Evolutionary conservation across 2,113 vertebrate genomes (phyloP), one percentile per base, ranked within the genome.

Genomic region (Poeciliopsis prolifica): DNA sequence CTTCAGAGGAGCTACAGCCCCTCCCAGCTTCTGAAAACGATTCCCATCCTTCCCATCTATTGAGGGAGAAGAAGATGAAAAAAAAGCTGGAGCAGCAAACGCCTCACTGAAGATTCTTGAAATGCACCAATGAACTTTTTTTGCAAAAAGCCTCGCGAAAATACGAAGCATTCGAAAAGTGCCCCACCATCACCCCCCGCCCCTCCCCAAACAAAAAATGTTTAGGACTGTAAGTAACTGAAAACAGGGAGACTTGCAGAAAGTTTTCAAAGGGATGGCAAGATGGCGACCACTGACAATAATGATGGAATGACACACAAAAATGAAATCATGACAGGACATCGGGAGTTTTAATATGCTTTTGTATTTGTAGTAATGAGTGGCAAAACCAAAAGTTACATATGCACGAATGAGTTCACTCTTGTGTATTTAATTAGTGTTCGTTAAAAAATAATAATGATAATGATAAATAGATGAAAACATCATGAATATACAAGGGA

Each of bases 31-130:
- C 62, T 61, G 68, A 88, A 79, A 78, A 78, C 51, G 35, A 48
- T 79, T 75, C 82, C 85, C 85, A 86, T 83, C 79, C 72, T 74
- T 89, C 70, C 88, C 83, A 82, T 82, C 72, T 67, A 24, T 60
- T 71, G 24, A 58, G 10, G 60, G 63, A 79, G 65, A 24, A 75
- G 54, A 67, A 28, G 33, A 31, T 1, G 3, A 30, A 31, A 31
- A 19, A 64, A 58, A 54, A 63, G 68, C 40, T 42, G 40, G 35
- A 65, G 14, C 60, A 22, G n/a, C 40, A 70, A 63, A 70, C 22
- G 17, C 4, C 2, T 60, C 3, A 66, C 61, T 64, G 31, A 70
- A 62, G 70, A 76, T 35, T 63, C 15, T 54, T 74, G 4, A 83
- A 33, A 35, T 76, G 62, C 35, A 66, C 65, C 28, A 68, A 51